Evolutionary conservation across 2,797 vertebrate species (phyloP).

Genomic region (Enteromius anoplus): DNA sequence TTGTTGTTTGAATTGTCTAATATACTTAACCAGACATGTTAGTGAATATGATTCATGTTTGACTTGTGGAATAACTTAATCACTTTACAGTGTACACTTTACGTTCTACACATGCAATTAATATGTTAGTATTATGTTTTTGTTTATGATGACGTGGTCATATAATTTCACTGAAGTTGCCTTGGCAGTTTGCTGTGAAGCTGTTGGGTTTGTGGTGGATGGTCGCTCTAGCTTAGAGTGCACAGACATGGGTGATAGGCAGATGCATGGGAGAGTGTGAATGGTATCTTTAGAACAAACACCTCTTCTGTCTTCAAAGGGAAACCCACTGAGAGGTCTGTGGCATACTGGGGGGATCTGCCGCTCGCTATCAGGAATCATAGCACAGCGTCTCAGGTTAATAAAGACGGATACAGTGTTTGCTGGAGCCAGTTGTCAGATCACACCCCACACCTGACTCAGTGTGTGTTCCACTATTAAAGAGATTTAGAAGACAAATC

Average conservation of each 20-base stretch:
- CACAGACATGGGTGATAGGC: constrained; percentile 2
- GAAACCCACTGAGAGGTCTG: constrained; percentile 61
- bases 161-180: constrained; percentile 31
- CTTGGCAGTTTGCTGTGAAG: constrained; percentile 53
- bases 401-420: constrained; percentile 12
- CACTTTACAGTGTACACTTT: constrained; percentile 35
- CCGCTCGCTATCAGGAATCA: constrained; percentile 57
- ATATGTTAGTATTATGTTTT: constrained; percentile 9
- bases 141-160: constrained; percentile 38
- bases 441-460: constrained; percentile 22
- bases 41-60: constrained; percentile 39
- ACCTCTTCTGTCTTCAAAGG: constrained; percentile 51
- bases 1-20: not conserved
- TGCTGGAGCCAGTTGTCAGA: constrained; percentile 8
- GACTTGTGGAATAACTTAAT: constrained; percentile 40
- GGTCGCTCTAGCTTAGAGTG: constrained; percentile 19
- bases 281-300: constrained; percentile 49
- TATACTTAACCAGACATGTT: constrained; percentile 25
- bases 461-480: constrained; percentile 37
- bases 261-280: constrained; percentile 60
- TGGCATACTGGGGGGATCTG: constrained; percentile 60
- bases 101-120: constrained; percentile 25
- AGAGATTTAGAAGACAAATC: constrained; percentile 43
- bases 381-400: constrained; percentile 59
- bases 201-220: constrained; percentile 31